A percentile compares a stretch with the other conserved stretches of the same genome.
These are phyloP conservation scores for Capreolus pygargus DNA, from an alignment of 2,113 vertebrate species.

Conservation along the genomic window DNA sequence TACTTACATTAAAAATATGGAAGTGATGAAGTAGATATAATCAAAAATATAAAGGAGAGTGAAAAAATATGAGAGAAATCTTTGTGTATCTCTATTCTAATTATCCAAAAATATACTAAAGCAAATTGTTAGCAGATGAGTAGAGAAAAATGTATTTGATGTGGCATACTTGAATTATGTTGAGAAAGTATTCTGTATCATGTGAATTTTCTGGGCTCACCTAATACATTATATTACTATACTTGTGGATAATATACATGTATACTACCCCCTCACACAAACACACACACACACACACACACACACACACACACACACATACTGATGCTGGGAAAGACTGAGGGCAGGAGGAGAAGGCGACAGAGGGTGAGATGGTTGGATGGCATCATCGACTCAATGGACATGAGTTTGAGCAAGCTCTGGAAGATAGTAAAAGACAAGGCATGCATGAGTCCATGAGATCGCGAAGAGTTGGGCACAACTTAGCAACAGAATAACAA, in stretches of 20 bases:
- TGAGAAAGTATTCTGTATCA: not conserved
- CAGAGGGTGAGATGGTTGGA: not conserved
- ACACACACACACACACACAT: not conserved
- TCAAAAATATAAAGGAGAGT: not conserved
- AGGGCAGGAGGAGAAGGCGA: not conserved
- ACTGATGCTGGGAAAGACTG: not conserved
- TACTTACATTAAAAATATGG: not conserved
- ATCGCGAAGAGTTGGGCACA: not conserved
- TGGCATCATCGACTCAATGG: not conserved
- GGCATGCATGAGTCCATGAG: accelerated
- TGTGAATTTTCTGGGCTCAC: not conserved
- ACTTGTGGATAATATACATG: not conserved
- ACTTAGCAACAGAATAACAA: not conserved
- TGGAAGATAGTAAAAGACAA: not conserved
- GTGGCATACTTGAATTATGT: not conserved
- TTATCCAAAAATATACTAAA: not conserved
- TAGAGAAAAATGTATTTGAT: not conserved
- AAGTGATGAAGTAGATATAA: not conserved
- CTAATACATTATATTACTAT: not conserved
- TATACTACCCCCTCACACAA: too few relatives aligned
- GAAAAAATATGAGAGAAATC: not conserved
- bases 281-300: too few relatives aligned
- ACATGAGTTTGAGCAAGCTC: not conserved
- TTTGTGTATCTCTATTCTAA: not conserved
- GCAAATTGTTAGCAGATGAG: not conserved